Evolutionary conservation across 1,140 invertebrate species (phyloP), one percentile per base, ranked within the genome.

Genomic region (Globodera ellingtonae): DNA sequence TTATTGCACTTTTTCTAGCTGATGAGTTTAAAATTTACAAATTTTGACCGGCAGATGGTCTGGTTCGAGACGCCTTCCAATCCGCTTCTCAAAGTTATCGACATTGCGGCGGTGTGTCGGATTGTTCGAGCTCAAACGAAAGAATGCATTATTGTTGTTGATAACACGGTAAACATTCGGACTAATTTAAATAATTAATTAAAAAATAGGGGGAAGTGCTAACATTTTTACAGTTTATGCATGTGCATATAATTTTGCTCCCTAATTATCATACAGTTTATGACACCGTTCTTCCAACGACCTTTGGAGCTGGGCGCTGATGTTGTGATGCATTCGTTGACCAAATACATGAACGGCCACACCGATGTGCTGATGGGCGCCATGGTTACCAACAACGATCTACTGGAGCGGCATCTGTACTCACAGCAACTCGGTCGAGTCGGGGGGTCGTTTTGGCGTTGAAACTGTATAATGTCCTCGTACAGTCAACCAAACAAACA

Each of bases 31-130:
- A 10, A n/a, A 44, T n/a, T 24, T 8, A 21, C 4, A 56, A n/a
- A 13, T 62, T 4, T 48, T 56, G 5, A 0, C 62, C 72, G 50
- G 18, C 47, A 81, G 81, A 94, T 98, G 91, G 91, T 99, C 24
- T 99, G 97, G 96, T 90, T 98, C 72, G 98, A 99, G 91, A 94
- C 94, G 0, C 97, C 97, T 3, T 97, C 97, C n/a, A 99, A 99
- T 92, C 98, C 98, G 0, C 91, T 94, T 0, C 89, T 99, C 84
- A 96, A 96, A 91, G 90, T 99, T 15, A 92, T 93, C 44, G 96
- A 99, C 89, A 95, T 99, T 80, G 91, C 92, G 82, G 93, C 92
- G 4, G 91, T 97, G 47, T 89, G 92, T 2, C 91, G 93, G 80
- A 85, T 93, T 44, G 91, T 93, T 0, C 92, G 93, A 72, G 89